Conservation (phyloP, 2,113 vertebrate species). For the Salminus brasiliensis region DNA sequence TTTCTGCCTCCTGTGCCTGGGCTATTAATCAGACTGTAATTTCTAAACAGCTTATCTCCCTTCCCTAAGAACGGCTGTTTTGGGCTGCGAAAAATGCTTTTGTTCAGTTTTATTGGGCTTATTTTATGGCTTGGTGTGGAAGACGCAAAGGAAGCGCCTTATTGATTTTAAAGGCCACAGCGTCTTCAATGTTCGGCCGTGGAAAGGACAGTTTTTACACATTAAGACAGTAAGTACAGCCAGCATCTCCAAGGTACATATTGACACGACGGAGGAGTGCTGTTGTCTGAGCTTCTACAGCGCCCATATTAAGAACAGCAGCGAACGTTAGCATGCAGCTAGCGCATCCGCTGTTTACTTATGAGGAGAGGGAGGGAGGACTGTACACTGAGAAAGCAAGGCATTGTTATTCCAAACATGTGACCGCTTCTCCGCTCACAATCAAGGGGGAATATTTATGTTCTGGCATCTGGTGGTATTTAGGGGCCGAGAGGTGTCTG, state of each 20-base stretch:
- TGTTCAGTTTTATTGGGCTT: background rate
- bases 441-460: constrained; percentile 40
- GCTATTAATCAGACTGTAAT: background rate
- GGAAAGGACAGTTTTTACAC: background rate
- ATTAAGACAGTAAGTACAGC: background rate
- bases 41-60: constrained; percentile 13
- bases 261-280: background rate
- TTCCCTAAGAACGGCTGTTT: background rate
- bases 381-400: background rate
- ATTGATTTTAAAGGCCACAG: too few species aligned
- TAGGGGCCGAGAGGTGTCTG: constrained; percentile 8
- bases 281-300: background rate
- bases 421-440: constrained; percentile 29
- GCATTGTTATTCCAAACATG: constrained; percentile 43
- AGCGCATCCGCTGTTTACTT: constrained; percentile 33
- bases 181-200: too few species aligned
- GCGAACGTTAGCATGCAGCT: constrained; percentile 28
- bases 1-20: background rate
- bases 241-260: background rate
- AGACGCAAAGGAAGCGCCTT: background rate
- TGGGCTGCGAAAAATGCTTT: background rate
- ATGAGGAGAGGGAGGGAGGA: background rate
- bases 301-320: background rate
- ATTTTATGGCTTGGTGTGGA: background rate
- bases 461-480: constrained; percentile 36